Base-by-base conservation (phyloP, 1,140 invertebrate species). In the Anastrepha obliqua region DNA sequence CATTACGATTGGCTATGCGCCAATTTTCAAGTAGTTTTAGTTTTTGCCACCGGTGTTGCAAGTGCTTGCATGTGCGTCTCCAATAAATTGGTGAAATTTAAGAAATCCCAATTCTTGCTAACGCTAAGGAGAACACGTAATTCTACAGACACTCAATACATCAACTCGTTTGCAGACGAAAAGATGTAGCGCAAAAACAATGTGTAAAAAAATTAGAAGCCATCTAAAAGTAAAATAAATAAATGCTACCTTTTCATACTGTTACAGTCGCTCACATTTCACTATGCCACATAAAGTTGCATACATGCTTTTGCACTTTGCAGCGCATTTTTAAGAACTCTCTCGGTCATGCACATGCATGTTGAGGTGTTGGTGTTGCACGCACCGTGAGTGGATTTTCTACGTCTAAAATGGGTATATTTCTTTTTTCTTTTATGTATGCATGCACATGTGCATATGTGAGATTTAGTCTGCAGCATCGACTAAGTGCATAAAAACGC, bases 281-380 rank as follows among this genome's bases (percentile, higher is more conserved):
- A 74, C 42, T 74, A 39, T 47, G 13, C 9, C 64, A 67, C 64
- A 67, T 67, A 9, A 67, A 47, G 67, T 74, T 74, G 67, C 67
- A 74, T 74, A 74, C 67, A 74, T 13, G 67, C 67, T 74, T 74
- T 74, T 74, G 67, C 67, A 74, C 67, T 74, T 74, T 47, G 67
- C 67, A 6, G 17, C 13, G 39, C 8, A 74, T 74, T 74, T 74
- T 74, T 74, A 74, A 44, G 67, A 74, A 74, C 29, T 67, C 42
- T 70, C 67, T 11, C 39, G 13, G 67, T n/a, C 39, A 74, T 74
- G 17, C 9, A 55, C 5, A 55, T 17, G 42, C 29, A 20, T 39
- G 64, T 13, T 15, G 67, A 47, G 42, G 13, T 44, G 67, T 15
- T 44, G n/a, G 64, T 67, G 64, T 67, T 67, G 64, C 64, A 67